Evolutionary conservation across 2,888 invertebrate species (phyloP).

Genomic region (Phymatocera aterrima): DNA sequence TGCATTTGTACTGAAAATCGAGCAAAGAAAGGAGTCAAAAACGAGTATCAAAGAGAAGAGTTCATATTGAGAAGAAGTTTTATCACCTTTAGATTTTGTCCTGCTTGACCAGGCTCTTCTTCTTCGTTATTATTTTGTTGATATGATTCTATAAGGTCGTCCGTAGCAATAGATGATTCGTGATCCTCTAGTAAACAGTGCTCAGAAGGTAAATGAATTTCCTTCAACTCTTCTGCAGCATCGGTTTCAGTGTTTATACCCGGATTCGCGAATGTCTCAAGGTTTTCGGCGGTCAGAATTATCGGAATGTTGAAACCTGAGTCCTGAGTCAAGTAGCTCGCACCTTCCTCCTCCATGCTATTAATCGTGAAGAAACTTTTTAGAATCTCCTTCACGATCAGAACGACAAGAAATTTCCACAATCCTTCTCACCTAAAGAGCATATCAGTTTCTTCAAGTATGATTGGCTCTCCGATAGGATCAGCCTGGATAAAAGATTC

Average conservation of each 20-base stretch:
- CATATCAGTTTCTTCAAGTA: slow-evolving; percentile 71
- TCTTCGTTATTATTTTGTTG: slow-evolving; percentile 49
- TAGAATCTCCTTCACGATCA: too few species aligned
- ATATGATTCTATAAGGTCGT: slow-evolving; percentile 14
- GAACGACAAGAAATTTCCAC: background rate
- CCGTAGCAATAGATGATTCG: slow-evolving; percentile 8
- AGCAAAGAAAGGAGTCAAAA: too few species aligned
- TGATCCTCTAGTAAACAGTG: slow-evolving; percentile 26
- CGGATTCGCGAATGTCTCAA: slow-evolving; percentile 65
- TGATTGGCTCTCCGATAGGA: slow-evolving; percentile 68
- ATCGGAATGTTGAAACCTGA: slow-evolving; percentile 70
- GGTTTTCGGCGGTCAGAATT: slow-evolving; percentile 67
- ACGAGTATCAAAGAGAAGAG: background rate
- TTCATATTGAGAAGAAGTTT: background rate
- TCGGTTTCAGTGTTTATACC: slow-evolving; percentile 59
- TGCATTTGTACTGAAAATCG: slow-evolving; percentile 75
- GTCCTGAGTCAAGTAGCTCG: slow-evolving; percentile 68
- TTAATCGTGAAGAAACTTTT: too few species aligned
- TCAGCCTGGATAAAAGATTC: slow-evolving; percentile 66
- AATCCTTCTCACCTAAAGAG: slow-evolving; percentile 66
- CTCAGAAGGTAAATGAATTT: slow-evolving; percentile 10
- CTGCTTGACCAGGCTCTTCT: slow-evolving; percentile 56
- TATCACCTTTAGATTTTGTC: slow-evolving; percentile 67
- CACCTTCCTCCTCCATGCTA: slow-evolving; percentile 72
- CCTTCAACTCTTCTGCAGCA: slow-evolving; percentile 51